These are phyloP conservation scores for Cabera pusaria DNA, from an alignment of 2,888 invertebrate genomes.

Conservation along the genomic window DNA sequence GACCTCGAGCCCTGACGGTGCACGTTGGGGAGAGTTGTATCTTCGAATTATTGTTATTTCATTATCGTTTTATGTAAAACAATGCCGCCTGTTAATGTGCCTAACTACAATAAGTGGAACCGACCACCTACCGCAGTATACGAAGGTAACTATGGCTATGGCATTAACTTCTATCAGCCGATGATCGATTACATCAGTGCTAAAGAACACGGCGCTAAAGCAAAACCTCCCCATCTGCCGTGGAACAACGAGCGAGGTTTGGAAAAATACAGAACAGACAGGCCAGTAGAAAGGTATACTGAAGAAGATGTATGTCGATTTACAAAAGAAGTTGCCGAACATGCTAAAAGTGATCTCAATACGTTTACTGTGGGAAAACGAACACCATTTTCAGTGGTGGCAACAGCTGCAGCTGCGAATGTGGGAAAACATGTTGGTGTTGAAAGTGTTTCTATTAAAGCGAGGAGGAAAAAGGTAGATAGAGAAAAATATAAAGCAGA, in stretches of 20 bases:
- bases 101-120: conserved; percentile 73
- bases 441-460: conserved; percentile 74
- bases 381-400: conserved; percentile 84
- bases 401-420: conserved; percentile 85
- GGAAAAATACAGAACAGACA: conserved; percentile 86
- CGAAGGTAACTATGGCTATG: conserved; percentile 92
- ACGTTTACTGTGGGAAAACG: conserved; percentile 84
- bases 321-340: conserved; percentile 86
- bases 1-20: conserved; percentile 54
- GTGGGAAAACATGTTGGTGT: conserved; percentile 85
- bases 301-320: conserved; percentile 86
- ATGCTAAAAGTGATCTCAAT: conserved; percentile 87
- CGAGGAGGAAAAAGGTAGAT: conserved; percentile 73
- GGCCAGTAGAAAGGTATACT: conserved; percentile 86
- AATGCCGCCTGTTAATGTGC: conserved; percentile 75
- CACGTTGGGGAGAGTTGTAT: conserved; percentile 38
- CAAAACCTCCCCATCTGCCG: conserved; percentile 87
- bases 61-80: conserved; percentile 33
- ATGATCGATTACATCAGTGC: conserved; percentile 93
- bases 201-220: conserved; percentile 78
- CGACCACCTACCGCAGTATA: conserved; percentile 87
- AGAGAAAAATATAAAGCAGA: conserved; percentile 62
- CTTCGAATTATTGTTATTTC: conserved; percentile 15
- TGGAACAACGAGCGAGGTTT: conserved; percentile 88
- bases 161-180: conserved; percentile 93